Evolutionary conservation across 2,113 vertebrate species (phyloP).

Genomic region (Notothenia rossii): DNA sequence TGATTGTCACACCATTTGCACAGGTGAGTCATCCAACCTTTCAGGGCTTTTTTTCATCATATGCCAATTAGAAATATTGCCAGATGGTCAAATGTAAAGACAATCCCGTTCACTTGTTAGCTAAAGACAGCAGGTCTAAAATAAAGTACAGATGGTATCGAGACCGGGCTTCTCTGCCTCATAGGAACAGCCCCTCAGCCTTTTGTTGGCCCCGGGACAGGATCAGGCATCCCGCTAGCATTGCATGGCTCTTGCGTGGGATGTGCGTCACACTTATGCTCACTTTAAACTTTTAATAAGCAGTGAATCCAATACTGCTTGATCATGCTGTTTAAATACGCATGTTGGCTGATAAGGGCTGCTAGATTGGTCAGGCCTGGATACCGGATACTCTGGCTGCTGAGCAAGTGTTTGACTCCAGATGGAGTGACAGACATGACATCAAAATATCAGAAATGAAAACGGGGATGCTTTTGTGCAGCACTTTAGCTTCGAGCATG

Average conservation of each 20-base stretch:
- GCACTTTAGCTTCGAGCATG: slow-evolving; percentile 7
- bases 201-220: slow-evolving; percentile 50
- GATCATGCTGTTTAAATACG: slow-evolving; percentile 59
- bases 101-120: background rate
- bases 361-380: slow-evolving; percentile 36
- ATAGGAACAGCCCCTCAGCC: slow-evolving; percentile 50
- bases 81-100: slow-evolving; percentile 16
- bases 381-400: slow-evolving; percentile 54
- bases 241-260: slow-evolving; percentile 62
- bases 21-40: slow-evolving; percentile 84
- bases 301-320: slow-evolving; percentile 64
- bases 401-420: slow-evolving; percentile 65
- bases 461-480: slow-evolving; percentile 22
- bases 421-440: slow-evolving; percentile 58
- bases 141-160: slow-evolving; percentile 44
- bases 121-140: slow-evolving; percentile 1
- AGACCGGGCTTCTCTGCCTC: slow-evolving; percentile 33
- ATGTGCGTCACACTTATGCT: slow-evolving; percentile 71
- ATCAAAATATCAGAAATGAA: slow-evolving; percentile 50
- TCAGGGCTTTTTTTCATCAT: background rate
- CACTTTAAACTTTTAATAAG: slow-evolving; percentile 70
- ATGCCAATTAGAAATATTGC: slow-evolving; percentile 6
- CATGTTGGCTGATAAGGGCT: slow-evolving; percentile 48
- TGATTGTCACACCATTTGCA: slow-evolving; percentile 96
- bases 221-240: slow-evolving; percentile 48